These are phyloP conservation scores for Hyphantria cunea DNA, from an alignment of 1,140 invertebrate genomes.

Conservation along the genomic window DNA sequence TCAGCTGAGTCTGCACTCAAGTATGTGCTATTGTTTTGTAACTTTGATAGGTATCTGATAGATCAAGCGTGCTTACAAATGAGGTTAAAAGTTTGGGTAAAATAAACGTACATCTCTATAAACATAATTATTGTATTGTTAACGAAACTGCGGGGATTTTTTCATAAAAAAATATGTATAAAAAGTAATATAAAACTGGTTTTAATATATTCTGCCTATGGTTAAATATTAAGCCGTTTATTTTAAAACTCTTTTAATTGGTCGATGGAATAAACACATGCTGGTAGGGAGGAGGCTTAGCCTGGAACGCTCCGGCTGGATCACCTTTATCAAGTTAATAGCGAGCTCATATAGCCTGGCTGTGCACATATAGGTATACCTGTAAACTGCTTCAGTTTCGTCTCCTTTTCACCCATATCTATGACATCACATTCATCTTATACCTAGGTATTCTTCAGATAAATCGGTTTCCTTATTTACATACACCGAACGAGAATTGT, in stretches of 20 bases:
- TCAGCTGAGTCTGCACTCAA: conserved; percentile 4
- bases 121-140: conserved; percentile 6
- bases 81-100: conserved; percentile 3
- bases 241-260: conserved; percentile 20
- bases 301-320: background rate
- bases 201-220: background rate
- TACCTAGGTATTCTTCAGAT: too few species aligned
- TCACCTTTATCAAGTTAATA: conserved; percentile 2
- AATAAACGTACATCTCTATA: background rate
- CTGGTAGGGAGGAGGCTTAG: background rate
- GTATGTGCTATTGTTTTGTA: background rate
- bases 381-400: too few species aligned
- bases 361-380: too few species aligned
- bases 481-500: too few species aligned
- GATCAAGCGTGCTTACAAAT: conserved; percentile 5
- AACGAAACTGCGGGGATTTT: background rate
- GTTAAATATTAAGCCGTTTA: conserved; percentile 8
- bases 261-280: background rate
- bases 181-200: conserved; percentile 5
- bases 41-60: background rate
- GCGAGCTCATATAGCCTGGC: background rate
- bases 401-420: too few species aligned
- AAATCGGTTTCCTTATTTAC: too few species aligned
- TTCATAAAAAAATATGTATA: conserved; percentile 2
- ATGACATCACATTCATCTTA: too few species aligned